phyloP scores from a whole-genome alignment of 2,888 invertebrate species.

The Thecocarcelia acutangulata region DNA sequence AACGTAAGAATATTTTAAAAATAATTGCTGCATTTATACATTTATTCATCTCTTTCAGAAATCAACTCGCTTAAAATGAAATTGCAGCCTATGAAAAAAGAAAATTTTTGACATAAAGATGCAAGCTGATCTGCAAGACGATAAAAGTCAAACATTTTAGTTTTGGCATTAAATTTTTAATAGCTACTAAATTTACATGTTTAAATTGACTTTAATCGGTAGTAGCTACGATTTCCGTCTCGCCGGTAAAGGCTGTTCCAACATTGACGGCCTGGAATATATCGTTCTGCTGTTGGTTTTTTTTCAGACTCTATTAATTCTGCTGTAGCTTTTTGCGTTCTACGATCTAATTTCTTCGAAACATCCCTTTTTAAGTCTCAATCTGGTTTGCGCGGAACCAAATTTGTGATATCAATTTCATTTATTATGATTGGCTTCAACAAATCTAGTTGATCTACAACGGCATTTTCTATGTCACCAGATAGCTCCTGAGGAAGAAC shows the following conservation, averaged over 20 bases:
- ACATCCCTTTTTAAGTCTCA: constrained; percentile 98
- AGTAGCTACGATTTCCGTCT: constrained; percentile 36
- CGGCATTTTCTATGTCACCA: constrained; percentile 89
- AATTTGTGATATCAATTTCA: constrained; percentile 92
- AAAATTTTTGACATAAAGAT: constrained; percentile 55
- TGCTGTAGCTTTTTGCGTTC: constrained; percentile 97
- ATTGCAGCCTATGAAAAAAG: constrained; percentile 64
- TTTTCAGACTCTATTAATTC: constrained; percentile 93
- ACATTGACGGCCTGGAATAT: constrained; percentile 87
- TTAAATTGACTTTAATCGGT: constrained; percentile 47
- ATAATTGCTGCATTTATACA: not conserved
- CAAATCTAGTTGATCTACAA: constrained; percentile 91
- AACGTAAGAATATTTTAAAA: constrained; percentile 73
- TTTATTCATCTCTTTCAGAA: constrained; percentile 69
- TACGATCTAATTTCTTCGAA: constrained; percentile 93
- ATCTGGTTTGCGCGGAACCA: constrained; percentile 97
- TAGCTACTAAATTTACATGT: no score
- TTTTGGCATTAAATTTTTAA: constrained; percentile 66
- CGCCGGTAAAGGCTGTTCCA: constrained; percentile 79
- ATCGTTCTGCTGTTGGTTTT: constrained; percentile 85
- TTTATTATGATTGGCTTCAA: constrained; percentile 87
- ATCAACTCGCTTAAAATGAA: constrained; percentile 71
- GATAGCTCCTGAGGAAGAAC: constrained; percentile 87
- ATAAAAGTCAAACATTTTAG: constrained; percentile 26
- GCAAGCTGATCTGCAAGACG: constrained; percentile 14